Percentiles rank a stretch among this genome's conserved stretches.
phyloP scores from a whole-genome alignment of 2,797 vertebrate genomes.

The Esox lucius region DNA sequence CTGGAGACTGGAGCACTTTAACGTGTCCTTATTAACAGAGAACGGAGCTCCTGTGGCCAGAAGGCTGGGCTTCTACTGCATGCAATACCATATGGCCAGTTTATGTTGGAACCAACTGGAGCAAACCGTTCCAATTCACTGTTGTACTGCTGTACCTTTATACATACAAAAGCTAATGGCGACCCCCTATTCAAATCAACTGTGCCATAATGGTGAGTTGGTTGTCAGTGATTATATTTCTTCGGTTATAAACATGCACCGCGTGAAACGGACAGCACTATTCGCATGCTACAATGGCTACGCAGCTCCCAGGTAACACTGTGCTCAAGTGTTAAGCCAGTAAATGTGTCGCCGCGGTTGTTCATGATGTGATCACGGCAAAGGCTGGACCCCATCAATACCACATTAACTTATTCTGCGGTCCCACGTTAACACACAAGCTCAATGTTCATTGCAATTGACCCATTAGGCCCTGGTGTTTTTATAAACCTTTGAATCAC shows the following conservation, averaged over 20 bases:
- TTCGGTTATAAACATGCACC: too few species aligned
- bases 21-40: constrained; percentile 59
- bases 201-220: too few species aligned
- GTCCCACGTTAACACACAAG: constrained; percentile 31
- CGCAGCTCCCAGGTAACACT: background rate
- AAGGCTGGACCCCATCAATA: background rate
- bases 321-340: background rate
- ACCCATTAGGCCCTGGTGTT: constrained; percentile 38
- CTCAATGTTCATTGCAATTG: constrained; percentile 38
- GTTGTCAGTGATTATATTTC: too few species aligned
- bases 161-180: background rate
- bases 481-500: constrained; percentile 40
- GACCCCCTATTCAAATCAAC: too few species aligned
- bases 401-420: background rate
- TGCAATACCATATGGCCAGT: background rate
- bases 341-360: background rate
- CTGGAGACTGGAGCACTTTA: constrained; percentile 49
- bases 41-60: constrained; percentile 34
- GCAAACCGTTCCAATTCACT: background rate
- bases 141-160: background rate
- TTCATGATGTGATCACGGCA: background rate
- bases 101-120: background rate
- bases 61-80: constrained; percentile 39
- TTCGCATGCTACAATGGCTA: too few species aligned
- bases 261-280: too few species aligned